These are phyloP conservation scores for Melanotus villosus DNA, from an alignment of 2,888 invertebrate genomes.

Conservation along the genomic window DNA sequence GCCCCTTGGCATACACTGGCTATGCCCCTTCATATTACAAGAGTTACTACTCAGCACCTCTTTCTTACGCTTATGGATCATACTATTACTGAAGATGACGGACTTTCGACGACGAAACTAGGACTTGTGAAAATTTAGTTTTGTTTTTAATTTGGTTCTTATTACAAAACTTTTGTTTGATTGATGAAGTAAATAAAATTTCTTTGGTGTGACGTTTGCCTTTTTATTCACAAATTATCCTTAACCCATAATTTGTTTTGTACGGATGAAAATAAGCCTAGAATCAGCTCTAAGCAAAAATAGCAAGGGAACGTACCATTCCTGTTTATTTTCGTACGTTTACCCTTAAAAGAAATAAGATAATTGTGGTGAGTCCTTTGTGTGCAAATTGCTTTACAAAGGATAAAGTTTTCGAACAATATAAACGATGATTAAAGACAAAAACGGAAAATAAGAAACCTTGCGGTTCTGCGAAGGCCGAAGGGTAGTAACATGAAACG, in stretches of 20 bases:
- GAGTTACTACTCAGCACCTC: constrained; percentile 51
- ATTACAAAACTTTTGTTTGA: not conserved
- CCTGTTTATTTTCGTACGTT: not conserved
- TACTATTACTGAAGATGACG: constrained; percentile 37
- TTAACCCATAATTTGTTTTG: too few species aligned
- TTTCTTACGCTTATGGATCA: constrained; percentile 48
- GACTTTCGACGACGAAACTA: not conserved
- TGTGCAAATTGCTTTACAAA: not conserved
- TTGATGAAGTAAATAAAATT: too few species aligned
- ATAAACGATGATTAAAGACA: not conserved
- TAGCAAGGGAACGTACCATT: too few species aligned
- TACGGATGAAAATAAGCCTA: too few species aligned
- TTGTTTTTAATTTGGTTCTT: not conserved
- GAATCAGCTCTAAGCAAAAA: too few species aligned
- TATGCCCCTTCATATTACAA: constrained; percentile 46
- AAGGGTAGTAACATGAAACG: not conserved
- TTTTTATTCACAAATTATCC: too few species aligned
- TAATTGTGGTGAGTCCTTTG: not conserved
- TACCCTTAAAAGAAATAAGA: not conserved
- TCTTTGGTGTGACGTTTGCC: not conserved
- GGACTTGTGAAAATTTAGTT: not conserved
- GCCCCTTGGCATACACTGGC: constrained; percentile 52
- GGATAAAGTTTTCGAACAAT: not conserved
- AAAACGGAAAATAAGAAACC: constrained; percentile 7
- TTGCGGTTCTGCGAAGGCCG: not conserved